These are phyloP conservation scores for Lucilia sericata DNA, from an alignment of 1,140 invertebrate species.

Conservation along the genomic window DNA sequence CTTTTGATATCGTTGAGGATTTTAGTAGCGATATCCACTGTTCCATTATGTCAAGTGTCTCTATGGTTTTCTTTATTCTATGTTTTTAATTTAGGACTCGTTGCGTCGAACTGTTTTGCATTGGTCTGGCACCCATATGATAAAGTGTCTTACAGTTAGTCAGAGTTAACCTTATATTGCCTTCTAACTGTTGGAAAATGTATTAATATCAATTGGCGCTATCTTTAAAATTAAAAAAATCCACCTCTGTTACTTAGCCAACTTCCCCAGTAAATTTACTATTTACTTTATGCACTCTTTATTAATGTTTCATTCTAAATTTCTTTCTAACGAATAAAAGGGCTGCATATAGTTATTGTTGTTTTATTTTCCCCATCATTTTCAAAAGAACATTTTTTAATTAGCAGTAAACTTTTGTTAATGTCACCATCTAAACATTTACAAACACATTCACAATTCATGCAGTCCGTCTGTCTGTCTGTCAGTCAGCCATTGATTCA, in stretches of 20 bases:
- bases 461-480: neutral
- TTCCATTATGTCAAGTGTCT: no score
- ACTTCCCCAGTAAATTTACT: neutral
- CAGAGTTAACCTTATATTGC: no score
- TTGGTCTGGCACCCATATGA: no score
- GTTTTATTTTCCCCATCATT: neutral
- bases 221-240: no score
- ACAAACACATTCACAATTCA: neutral
- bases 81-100: no score
- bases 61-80: no score
- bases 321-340: neutral
- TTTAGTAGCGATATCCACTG: no score
- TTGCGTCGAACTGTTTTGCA: no score
- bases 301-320: neutral
- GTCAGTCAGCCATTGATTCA: neutral
- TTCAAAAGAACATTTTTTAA: neutral
- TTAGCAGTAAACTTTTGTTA: slow-evolving; percentile 1
- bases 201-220: no score
- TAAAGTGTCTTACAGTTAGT: no score
- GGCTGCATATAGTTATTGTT: neutral
- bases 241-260: neutral
- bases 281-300: neutral
- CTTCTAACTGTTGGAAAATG: no score
- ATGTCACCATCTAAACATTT: slow-evolving; percentile 1
- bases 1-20: no score